A percentile compares a stretch with the other conserved stretches of the same genome.
Conservation (phyloP, 2,113 vertebrate genomes). For the Tragulus kanchil region DNA sequence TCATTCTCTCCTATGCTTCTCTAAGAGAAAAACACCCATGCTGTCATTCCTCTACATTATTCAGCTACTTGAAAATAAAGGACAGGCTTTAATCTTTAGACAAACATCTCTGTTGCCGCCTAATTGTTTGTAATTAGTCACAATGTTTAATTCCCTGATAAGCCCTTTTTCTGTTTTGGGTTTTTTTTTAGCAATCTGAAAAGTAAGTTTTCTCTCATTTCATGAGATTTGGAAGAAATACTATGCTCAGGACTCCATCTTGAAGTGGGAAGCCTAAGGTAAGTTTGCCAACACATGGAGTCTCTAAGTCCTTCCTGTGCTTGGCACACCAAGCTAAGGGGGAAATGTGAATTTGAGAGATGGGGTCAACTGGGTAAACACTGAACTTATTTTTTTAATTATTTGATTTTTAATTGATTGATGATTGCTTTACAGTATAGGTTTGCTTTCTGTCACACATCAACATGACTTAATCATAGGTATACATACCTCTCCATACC, state of each 20-base stretch:
- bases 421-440: too few relatives aligned
- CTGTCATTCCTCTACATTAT: not conserved
- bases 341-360: not conserved
- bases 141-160: not conserved
- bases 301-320: not conserved
- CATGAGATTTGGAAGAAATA: not conserved
- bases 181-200: not conserved
- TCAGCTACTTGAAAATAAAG: not conserved
- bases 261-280: not conserved
- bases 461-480: too few relatives aligned
- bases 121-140: not conserved
- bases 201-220: not conserved
- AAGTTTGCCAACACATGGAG: not conserved
- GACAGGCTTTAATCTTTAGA: not conserved
- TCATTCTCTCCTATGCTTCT: not conserved
- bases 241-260: not conserved
- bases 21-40: not conserved
- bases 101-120: too few relatives aligned
- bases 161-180: not conserved
- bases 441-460: too few relatives aligned
- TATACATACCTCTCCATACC: too few relatives aligned
- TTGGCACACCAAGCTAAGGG: not conserved
- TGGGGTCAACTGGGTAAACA: not conserved
- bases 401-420: too few relatives aligned
- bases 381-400: too few relatives aligned